Evolutionary conservation across 2,797 vertebrate species (phyloP), one percentile per base, ranked within the genome.

Genomic region (Danionella dracula): DNA sequence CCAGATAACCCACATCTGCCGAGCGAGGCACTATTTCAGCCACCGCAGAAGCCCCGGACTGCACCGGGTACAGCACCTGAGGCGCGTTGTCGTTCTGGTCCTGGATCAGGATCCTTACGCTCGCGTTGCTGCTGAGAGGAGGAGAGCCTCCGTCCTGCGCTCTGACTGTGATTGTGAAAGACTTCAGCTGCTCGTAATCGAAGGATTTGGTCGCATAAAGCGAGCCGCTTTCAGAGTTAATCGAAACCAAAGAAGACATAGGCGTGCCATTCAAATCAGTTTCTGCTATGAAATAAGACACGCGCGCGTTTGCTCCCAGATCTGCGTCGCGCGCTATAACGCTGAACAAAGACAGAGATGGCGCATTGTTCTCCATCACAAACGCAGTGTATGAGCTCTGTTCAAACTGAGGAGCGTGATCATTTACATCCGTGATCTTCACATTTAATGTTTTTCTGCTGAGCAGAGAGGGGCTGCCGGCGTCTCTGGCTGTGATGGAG

Each of bases 1-100:
- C 90, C 71, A 92, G 88, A 70, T 92, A 92, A 19, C 91, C 88
- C 3, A 88, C 83, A 37, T 93, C 90, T 83, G 77, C 83, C 81
- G 86, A 85, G 74, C 87, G 88, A 84, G 88, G 85, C 17, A 90
- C 85, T 79, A 89, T 82, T 66, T 90, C 87, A 66, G 75, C 75
- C 51, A 81, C 71, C 57, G 74, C 11, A 32, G 75, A 75, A 44
- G 59, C 21, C 0, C 72, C 78, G 41, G 76, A 68, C 5, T 75
- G 82, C 23, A 77, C 58, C 4, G 79, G 76, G 54, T 81, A 83
- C 23, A 85, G 74, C 41, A 82, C 73, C 9, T 75, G 59, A 0
- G 80, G 79, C 1, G 66, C 51, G 54, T 68, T 71, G 34, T 66
- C 70, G 46, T 76, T 76, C 32, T 76, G 54, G n/a, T 76, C 70